Evolutionary conservation across 2,113 vertebrate genomes (phyloP).

Genomic region (Lagopus leucura): DNA sequence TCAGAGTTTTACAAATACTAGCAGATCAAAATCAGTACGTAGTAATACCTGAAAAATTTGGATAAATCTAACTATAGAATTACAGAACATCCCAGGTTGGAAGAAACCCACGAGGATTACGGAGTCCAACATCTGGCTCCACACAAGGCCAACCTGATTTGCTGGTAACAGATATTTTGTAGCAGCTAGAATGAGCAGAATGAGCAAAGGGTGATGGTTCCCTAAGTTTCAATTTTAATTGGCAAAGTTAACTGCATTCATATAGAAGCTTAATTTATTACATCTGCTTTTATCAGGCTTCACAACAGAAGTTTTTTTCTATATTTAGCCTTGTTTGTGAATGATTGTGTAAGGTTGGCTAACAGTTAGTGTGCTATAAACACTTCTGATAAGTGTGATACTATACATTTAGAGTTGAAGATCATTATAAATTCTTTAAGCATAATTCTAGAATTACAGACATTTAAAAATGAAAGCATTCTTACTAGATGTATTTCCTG

Average conservation of each 20-base stretch:
- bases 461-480: neutral
- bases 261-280: neutral
- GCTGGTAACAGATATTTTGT: neutral
- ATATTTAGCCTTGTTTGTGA: neutral
- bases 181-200: neutral
- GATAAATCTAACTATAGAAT: neutral
- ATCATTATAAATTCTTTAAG: neutral
- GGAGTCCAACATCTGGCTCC: neutral
- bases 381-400: neutral
- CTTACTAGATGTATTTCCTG: neutral
- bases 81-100: neutral
- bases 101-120: neutral
- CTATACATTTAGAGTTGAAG: neutral
- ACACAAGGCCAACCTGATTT: neutral
- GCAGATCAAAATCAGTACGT: neutral
- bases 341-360: neutral
- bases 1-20: neutral
- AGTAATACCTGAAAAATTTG: neutral
- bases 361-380: neutral
- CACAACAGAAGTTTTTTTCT: neutral
- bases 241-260: neutral
- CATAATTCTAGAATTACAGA: neutral
- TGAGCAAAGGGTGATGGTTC: neutral
- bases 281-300: neutral
- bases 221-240: neutral